Conservation (phyloP, 2,113 vertebrate species). For the Lutjanus erythropterus region DNA sequence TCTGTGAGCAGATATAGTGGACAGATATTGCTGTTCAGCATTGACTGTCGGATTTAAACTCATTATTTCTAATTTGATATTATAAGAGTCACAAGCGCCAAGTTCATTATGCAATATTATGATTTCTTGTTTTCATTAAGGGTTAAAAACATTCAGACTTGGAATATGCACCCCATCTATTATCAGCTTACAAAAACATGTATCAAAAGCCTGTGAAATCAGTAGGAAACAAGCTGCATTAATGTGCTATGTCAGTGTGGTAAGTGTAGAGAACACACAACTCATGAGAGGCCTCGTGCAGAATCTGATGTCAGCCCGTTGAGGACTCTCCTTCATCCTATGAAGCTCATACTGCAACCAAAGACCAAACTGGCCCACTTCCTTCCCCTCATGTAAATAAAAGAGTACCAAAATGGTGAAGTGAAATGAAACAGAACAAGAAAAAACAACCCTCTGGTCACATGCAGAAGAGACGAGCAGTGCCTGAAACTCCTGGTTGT, state of each 20-base stretch:
- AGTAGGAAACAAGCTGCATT: background rate
- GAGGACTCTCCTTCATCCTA: slow-evolving; percentile 19
- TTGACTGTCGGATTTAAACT: background rate
- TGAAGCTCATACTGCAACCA: slow-evolving; percentile 20
- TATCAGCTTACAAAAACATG: slow-evolving; percentile 5
- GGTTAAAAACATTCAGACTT: background rate
- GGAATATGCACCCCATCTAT: background rate
- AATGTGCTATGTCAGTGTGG: background rate
- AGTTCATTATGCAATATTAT: background rate
- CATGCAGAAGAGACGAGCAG: slow-evolving; percentile 26
- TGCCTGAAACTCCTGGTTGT: slow-evolving; percentile 66
- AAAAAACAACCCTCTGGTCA: slow-evolving; percentile 46
- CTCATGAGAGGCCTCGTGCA: slow-evolving; percentile 12
- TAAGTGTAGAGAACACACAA: background rate
- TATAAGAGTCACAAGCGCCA: too few relatives aligned
- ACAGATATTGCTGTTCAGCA: background rate
- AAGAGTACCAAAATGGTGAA: slow-evolving; percentile 38
- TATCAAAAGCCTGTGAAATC: slow-evolving; percentile 17
- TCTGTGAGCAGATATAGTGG: background rate
- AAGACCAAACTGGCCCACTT: slow-evolving; percentile 35
- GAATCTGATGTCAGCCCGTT: slow-evolving; percentile 22
- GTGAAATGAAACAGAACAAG: slow-evolving; percentile 25
- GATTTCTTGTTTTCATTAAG: background rate
- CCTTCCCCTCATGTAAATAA: slow-evolving; percentile 55
- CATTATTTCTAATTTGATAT: background rate